These are phyloP conservation scores for Nemopilema nomurai DNA, from an alignment of 30 jellyfish, hydroid and myxozoan species.

Conservation along the genomic window DNA sequence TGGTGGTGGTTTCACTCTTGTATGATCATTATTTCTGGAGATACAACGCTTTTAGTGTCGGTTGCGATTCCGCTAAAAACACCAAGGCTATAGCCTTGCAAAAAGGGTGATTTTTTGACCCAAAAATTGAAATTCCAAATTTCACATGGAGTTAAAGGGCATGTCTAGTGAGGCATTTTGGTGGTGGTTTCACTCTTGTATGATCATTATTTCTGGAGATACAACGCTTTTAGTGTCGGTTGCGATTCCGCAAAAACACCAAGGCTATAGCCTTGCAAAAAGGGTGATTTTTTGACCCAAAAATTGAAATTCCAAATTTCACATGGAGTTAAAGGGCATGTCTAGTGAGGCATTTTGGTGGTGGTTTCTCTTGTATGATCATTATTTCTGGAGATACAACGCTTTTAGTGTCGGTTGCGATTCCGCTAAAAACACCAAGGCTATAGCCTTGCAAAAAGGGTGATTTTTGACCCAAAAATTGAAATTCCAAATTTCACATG, in stretches of 20 bases:
- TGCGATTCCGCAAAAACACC: not conserved
- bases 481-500: not conserved
- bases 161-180: not conserved
- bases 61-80: not conserved
- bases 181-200: not conserved
- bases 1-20: not conserved
- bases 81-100: conserved; percentile 2
- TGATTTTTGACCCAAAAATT: too few species aligned
- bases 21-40: not conserved
- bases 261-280: conserved; percentile 7
- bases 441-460: not conserved
- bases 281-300: not conserved
- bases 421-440: not conserved
- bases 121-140: not conserved
- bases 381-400: not conserved
- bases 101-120: not conserved
- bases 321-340: not conserved
- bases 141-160: not conserved
- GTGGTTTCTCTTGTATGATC: not conserved
- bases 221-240: not conserved
- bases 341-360: too few species aligned
- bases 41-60: not conserved
- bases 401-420: not conserved
- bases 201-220: not conserved
- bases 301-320: not conserved